Evolutionary conservation across 2,113 vertebrate genomes (phyloP).

Genomic region (Panurus biarmicus): DNA sequence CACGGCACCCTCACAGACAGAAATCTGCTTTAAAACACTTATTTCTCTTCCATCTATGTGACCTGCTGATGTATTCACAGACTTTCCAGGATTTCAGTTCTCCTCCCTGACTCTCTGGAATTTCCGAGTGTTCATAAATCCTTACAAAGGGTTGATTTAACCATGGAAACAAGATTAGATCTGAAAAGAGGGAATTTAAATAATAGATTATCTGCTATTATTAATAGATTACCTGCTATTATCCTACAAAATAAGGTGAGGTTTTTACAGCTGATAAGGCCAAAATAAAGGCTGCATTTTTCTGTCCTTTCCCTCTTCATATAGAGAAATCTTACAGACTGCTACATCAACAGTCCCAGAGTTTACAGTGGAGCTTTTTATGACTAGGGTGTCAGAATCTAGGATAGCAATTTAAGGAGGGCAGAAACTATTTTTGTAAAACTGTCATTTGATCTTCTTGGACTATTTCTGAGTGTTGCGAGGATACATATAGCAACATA

Average conservation of each 20-base stretch:
- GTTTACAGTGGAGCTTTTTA: neutral
- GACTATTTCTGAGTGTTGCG: constrained; percentile 15
- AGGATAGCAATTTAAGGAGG: neutral
- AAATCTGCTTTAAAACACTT: neutral
- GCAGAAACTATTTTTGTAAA: constrained; percentile 7
- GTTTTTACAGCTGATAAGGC: neutral
- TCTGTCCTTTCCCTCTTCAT: neutral
- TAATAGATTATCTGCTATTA: too few relatives aligned
- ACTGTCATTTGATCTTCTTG: neutral
- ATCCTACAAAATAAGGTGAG: neutral
- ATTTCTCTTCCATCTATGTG: neutral
- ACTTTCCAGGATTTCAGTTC: constrained; percentile 8
- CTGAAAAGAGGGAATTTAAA: neutral
- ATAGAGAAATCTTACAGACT: neutral
- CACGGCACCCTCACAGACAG: neutral
- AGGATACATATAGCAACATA: neutral
- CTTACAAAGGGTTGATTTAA: neutral
- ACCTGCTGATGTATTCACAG: neutral
- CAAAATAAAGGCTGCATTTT: neutral
- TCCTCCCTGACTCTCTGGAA: neutral
- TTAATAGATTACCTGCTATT: neutral
- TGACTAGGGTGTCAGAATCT: neutral
- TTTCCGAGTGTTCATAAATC: neutral
- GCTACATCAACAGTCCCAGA: neutral
- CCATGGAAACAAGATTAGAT: neutral